Conservation (phyloP, 35 echinoderm and acorn worm species). For the Holothuria glaberrima region DNA sequence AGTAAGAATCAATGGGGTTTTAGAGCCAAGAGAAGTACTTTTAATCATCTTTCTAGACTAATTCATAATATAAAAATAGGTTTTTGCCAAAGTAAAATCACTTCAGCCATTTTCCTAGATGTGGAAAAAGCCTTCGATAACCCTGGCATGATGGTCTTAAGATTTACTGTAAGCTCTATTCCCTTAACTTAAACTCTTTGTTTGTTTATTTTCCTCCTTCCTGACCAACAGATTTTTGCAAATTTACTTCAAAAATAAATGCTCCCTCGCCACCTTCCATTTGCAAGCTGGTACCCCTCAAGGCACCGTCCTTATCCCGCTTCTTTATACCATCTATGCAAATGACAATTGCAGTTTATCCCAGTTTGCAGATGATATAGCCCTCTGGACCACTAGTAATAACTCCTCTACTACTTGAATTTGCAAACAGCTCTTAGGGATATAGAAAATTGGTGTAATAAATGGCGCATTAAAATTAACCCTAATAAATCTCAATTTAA, state of each 20-base stretch:
- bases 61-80: no score
- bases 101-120: no score
- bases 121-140: no score
- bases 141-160: conserved; percentile 12
- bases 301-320: neutral
- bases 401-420: no score
- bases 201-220: neutral
- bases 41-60: no score
- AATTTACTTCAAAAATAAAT: neutral
- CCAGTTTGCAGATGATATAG: neutral
- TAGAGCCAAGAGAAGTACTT: neutral
- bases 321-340: no score
- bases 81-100: no score
- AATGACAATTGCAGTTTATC: neutral
- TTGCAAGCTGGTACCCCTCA: conserved; percentile 1
- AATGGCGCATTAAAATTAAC: no score
- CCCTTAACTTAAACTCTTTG: neutral
- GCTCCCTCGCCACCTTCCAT: neutral
- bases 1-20: neutral
- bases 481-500: no score
- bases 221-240: neutral
- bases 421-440: no score
- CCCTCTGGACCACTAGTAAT: neutral
- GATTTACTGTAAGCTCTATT: conserved; percentile 1
- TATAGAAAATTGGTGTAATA: no score